These are phyloP conservation scores for Augochlorella aurata DNA, from an alignment of 2,888 invertebrate genomes.

Conservation along the genomic window DNA sequence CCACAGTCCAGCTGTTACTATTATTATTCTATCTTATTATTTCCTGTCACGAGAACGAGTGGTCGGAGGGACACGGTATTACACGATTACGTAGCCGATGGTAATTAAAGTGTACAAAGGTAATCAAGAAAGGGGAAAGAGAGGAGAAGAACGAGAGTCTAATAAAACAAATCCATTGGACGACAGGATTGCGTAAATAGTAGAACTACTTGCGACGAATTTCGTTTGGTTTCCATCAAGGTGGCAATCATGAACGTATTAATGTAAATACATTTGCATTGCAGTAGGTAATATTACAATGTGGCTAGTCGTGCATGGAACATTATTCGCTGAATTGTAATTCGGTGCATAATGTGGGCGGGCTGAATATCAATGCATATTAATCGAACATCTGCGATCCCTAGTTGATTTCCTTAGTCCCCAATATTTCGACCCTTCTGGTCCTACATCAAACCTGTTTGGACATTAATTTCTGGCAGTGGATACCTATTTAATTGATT, in stretches of 20 bases:
- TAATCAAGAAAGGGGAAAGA: background rate
- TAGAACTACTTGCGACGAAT: background rate
- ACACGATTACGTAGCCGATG: background rate
- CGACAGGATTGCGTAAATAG: background rate
- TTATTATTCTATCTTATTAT: constrained; percentile 2
- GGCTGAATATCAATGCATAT: background rate
- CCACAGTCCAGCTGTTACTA: background rate
- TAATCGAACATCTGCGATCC: background rate
- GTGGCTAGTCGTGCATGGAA: background rate
- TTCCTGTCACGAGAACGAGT: background rate
- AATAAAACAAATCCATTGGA: background rate
- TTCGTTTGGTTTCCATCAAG: background rate
- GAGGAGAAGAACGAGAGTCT: background rate
- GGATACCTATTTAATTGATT: no score
- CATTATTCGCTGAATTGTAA: background rate
- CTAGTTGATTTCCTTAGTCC: background rate
- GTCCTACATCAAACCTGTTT: no score
- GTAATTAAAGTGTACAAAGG: background rate
- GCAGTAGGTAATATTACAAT: background rate
- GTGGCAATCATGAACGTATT: background rate
- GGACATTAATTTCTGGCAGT: no score
- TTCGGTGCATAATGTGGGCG: background rate
- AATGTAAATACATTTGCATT: background rate
- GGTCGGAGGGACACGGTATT: background rate
- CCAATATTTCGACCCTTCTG: background rate